Evolutionary conservation across 2,888 invertebrate genomes (phyloP), one percentile per base, ranked within the genome.

Genomic region (Melieria omissa): DNA sequence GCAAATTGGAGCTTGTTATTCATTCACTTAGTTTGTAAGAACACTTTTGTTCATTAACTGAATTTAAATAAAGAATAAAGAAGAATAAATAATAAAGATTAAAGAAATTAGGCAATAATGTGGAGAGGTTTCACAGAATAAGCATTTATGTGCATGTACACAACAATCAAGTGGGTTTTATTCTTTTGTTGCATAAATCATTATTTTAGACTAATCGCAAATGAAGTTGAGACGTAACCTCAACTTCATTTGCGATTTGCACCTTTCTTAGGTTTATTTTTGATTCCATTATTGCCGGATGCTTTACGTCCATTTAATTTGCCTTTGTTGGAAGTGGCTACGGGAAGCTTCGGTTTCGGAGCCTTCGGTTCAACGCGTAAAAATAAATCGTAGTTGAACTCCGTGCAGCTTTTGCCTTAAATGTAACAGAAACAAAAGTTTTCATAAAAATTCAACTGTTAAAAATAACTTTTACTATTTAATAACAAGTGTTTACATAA

Each of bases 371-470:
- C 86, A 8, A 86, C 81, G 45, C 87, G 82, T 29, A 82, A 81
- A 77, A 85, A 87, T 5, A 87, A 78, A 80, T 87, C 87, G 74
- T 87, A 87, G 76, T 84, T 87, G 66, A 86, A 87, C 65, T 87
- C 85, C 14, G 80, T 82, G 71, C 87, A 87, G n/a, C 79, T 78
- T 72, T 83, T 83, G 5, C 86, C 86, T 86, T 58, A 0, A 72
- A 72, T 64, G 42, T 29, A 42, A 29, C 44, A 64, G 41, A 65
- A 70, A n/a, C 16, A 55, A n/a, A 61, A 12, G 8, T 41, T 41
- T 12, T 29, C 6, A 6, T 71, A 29, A 29, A 29, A 29, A 29
- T 29, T 29, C 29, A 29, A 29, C 29, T 0, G 29, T 29, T 29
- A 29, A 29, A 29, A 29, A 29, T 29, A 3, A 3, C 1, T 29